Evolutionary conservation across 2,888 invertebrate genomes (phyloP), one percentile per base, ranked within the genome.

Genomic region (Meliscaeva auricollis): DNA sequence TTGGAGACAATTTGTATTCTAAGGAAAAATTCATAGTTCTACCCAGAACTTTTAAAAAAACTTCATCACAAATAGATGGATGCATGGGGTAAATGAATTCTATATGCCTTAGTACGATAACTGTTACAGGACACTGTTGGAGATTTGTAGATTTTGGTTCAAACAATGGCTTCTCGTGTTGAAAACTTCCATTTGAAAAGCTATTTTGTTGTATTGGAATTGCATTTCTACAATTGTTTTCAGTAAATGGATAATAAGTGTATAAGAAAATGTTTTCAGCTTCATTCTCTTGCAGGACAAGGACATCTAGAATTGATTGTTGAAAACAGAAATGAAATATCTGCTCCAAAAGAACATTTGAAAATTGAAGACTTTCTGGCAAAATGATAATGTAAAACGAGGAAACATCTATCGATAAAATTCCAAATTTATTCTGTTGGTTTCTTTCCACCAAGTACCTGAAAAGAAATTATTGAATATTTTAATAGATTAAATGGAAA

Each of bases 241-340:
- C 22, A 22, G 9, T 22, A 20, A 58, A 58, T 13, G 58, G 58
- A 20, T 58, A 38, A 38, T 35, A 58, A 38, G 58, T 58, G 30
- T 58, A 58, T 0, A 38, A 13, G 38, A 5, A 11, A 0, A 58
- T 20, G 13, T 20, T 3, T 13, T 11, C 38, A 22, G 20, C n/a
- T 20, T 22, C 13, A 22, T 58, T 35, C 20, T 58, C 38, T n/a
- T 11, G 6, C 1, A 58, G 38, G 2, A 8, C 58, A n/a, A 58
- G 20, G 22, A 58, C 20, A n/a, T 58, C 38, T 5, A 38, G 6
- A 7, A 58, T 38, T 6, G 58, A n/a, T 22, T 38, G 20, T 9
- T 20, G 7, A 38, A 38, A 58, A 6, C 58, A 58, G 7, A 58
- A 38, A 13, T 20, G 17, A 20, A 58, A 58, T 22, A 58, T 58